These are phyloP conservation scores for Volucella bombylans DNA, from an alignment of 2,888 invertebrate species.

Conservation along the genomic window DNA sequence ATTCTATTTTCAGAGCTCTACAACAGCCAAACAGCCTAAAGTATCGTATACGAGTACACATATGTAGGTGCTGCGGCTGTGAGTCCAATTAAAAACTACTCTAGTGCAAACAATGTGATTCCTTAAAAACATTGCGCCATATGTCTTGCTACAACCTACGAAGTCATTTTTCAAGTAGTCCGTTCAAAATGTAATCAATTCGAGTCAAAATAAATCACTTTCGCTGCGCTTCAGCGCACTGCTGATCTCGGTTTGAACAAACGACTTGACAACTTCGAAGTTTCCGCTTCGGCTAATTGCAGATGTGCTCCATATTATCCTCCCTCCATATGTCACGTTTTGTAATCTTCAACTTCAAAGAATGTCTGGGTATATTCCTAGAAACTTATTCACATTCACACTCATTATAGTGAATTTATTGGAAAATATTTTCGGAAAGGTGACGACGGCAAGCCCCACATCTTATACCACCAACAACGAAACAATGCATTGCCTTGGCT, in stretches of 20 bases:
- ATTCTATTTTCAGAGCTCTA: no score
- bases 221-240: neutral
- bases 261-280: neutral
- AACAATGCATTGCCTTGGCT: neutral
- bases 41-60: no score
- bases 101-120: no score
- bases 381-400: neutral
- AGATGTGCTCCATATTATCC: slow-evolving; percentile 9
- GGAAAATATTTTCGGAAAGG: slow-evolving; percentile 8
- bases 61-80: no score
- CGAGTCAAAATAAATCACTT: neutral
- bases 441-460: neutral
- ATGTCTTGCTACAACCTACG: neutral
- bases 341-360: slow-evolving; percentile 12
- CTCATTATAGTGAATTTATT: neutral
- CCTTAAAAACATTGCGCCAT: neutral
- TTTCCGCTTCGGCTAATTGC: slow-evolving; percentile 11
- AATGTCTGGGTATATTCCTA: slow-evolving; percentile 1
- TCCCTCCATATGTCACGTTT: neutral
- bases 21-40: no score
- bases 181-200: slow-evolving; percentile 6
- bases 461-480: neutral
- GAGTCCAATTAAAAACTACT: no score
- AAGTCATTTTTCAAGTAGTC: neutral
- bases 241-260: neutral